Evolutionary conservation across 1,140 invertebrate genomes (phyloP), one percentile per base, ranked within the genome.

Genomic region (Drosophila cardini): DNA sequence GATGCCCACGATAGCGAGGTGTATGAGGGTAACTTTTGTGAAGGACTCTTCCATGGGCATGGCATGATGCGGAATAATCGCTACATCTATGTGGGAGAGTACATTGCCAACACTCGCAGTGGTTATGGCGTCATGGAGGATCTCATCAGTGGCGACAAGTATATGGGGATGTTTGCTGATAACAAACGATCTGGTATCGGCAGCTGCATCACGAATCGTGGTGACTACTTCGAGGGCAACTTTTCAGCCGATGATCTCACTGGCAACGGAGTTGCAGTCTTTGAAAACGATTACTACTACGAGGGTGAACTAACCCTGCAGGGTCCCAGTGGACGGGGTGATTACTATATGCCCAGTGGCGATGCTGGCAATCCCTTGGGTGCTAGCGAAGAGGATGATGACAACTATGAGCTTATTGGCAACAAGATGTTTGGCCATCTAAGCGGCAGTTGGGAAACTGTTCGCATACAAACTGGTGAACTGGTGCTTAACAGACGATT

Each of bases 101-200:
- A 97, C 96, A 92, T 94, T 9, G 92, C 92, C 30, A 96, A 97
- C 30, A 94, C 94, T 1, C 95, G 95, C 80, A 94, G 95, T 79
- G 97, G 97, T 0, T 98, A 98, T 86, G 97, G 97, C 9, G 96
- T 98, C 2, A 95, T 97, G 93, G 96, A 97, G 86, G 96, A 97
- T 87, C 96, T 97, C 46, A 94, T 95, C 21, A 95, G 94, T 80
- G 97, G 97, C 18, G 96, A 98, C 92, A 98, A 98, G 92, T 98
- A 97, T 93, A 94, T 98, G 84, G 97, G 97, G 11, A 95, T 95
- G 91, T 98, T 97, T 96, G 94, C 92, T 58, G 96, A 97, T 64
- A 96, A 97, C 90, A 94, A 95, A 87, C 95, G 96, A 69, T 95
- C 96, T 90, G 97, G 97, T 0, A 94, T 94, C 82, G 97, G 97